Percentiles rank a stretch among this genome's conserved stretches.
phyloP scores from a whole-genome alignment of 2,888 invertebrate genomes.

The Elegia similella region DNA sequence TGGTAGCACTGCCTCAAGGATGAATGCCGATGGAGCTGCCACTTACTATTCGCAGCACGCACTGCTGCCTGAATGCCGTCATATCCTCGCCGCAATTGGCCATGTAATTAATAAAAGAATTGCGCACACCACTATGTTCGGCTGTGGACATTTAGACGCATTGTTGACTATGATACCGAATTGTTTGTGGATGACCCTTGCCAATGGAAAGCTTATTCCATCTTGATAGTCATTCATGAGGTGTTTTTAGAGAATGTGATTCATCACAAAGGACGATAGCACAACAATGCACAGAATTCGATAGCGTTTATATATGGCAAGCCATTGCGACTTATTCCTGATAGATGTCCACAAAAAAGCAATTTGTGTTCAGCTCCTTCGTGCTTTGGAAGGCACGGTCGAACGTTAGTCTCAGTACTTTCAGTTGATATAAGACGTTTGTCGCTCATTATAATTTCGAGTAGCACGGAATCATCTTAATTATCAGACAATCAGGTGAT shows the following conservation, averaged over 20 bases:
- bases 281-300: too few relatives aligned
- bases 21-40: slow-evolving; percentile 53
- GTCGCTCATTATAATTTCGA: too few relatives aligned
- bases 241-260: neutral
- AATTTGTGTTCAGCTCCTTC: too few relatives aligned
- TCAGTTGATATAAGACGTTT: too few relatives aligned
- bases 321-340: too few relatives aligned
- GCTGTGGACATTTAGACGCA: slow-evolving; percentile 58
- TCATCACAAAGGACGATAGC: neutral
- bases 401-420: too few relatives aligned
- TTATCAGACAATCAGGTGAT: too few relatives aligned
- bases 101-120: slow-evolving; percentile 77
- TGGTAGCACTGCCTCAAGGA: slow-evolving; percentile 49
- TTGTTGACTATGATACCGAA: slow-evolving; percentile 46
- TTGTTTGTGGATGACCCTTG: slow-evolving; percentile 32
- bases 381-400: too few relatives aligned
- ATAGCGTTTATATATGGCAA: too few relatives aligned
- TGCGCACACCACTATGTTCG: slow-evolving; percentile 58
- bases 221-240: slow-evolving; percentile 7
- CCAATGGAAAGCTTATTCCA: slow-evolving; percentile 16
- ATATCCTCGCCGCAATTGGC: slow-evolving; percentile 77
- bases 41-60: slow-evolving; percentile 75
- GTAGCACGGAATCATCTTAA: too few relatives aligned
- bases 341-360: too few relatives aligned
- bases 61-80: slow-evolving; percentile 68